A percentile compares a stretch with the other conserved stretches of the same genome.
Evolutionary conservation across 2,797 vertebrate species (phyloP).

Genomic region (Mergus octosetaceus): DNA sequence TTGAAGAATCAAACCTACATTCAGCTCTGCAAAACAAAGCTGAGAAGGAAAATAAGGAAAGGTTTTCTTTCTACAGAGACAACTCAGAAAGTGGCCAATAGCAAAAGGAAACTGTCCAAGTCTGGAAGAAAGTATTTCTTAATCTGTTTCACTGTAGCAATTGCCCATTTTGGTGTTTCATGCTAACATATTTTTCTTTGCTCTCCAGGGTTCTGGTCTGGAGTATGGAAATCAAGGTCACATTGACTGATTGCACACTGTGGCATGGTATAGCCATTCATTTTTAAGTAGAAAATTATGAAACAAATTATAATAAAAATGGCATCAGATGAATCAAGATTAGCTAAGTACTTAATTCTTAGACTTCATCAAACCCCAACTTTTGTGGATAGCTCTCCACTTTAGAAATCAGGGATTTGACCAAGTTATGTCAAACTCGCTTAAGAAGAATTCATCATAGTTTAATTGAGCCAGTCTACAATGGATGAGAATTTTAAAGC

Average conservation of each 20-base stretch:
- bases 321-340: neutral
- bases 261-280: neutral
- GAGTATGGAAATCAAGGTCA: neutral
- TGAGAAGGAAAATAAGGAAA: neutral
- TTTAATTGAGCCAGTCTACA: neutral
- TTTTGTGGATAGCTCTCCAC: neutral
- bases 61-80: neutral
- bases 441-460: neutral
- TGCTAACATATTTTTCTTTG: neutral
- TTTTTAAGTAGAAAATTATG: neutral
- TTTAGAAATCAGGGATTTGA: neutral
- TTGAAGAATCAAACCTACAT: neutral
- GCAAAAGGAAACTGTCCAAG: neutral
- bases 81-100: neutral
- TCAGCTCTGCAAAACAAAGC: neutral
- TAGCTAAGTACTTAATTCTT: neutral
- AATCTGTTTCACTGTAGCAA: neutral
- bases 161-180: neutral
- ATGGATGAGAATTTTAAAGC: neutral
- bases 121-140: neutral
- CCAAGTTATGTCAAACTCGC: neutral
- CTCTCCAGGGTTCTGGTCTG: neutral
- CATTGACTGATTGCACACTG: rapidly evolving
- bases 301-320: neutral
- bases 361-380: neutral